These are phyloP conservation scores for Oplegnathus fasciatus DNA, from an alignment of 2,113 vertebrate species.

Conservation along the genomic window DNA sequence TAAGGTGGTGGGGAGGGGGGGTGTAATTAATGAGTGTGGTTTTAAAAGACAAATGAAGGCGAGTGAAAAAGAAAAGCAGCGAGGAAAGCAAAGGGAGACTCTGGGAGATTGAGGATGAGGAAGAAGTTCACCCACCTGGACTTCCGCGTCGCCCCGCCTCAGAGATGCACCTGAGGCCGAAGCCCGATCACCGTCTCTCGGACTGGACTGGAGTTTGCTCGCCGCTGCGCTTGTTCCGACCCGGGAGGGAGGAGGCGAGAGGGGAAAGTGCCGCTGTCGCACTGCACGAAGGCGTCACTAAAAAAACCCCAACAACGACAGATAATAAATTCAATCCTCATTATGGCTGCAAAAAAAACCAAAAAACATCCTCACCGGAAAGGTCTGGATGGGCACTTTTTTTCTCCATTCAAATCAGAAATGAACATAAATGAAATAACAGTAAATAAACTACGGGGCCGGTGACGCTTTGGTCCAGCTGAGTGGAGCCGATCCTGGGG, in stretches of 20 bases:
- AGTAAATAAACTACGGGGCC: neutral
- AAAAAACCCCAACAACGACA: conserved; percentile 31
- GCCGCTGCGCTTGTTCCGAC: conserved; percentile 51
- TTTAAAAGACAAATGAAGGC: conserved; percentile 5
- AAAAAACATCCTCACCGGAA: accelerated
- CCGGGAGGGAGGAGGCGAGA: conserved; percentile 31
- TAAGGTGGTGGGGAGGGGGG: too few relatives aligned
- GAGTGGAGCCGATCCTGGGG: conserved; percentile 43
- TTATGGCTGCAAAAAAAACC: neutral
- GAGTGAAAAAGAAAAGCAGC: neutral
- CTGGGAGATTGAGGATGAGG: neutral
- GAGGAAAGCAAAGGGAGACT: neutral
- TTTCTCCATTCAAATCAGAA: neutral
- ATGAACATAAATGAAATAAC: neutral
- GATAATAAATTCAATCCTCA: neutral
- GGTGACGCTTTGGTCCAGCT: conserved; percentile 27
- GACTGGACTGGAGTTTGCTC: conserved; percentile 41
- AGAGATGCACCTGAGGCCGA: conserved; percentile 84
- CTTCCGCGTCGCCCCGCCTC: conserved; percentile 81
- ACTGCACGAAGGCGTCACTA: conserved; percentile 64
- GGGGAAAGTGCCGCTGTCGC: conserved; percentile 47
- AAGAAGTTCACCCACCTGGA: conserved; percentile 78
- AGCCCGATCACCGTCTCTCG: conserved; percentile 75
- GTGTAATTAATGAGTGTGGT: neutral
- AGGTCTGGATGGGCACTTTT: neutral